Evolutionary conservation across 2,797 vertebrate species (phyloP), one percentile per base, ranked within the genome.

Genomic region (Trachops cirrhosus): DNA sequence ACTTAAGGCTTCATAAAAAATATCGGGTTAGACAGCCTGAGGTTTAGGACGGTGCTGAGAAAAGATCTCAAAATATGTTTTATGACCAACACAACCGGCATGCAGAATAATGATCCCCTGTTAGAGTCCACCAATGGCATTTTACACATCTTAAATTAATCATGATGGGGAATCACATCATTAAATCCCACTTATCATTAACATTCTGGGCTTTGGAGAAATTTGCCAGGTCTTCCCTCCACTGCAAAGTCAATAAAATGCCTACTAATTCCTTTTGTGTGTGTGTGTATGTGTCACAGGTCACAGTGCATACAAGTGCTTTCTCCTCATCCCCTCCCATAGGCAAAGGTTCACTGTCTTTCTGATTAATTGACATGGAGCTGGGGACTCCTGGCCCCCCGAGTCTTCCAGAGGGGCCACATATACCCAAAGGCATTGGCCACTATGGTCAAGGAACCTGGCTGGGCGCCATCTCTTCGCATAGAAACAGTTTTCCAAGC

Each of bases 171-270:
- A 77, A 85, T 88, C 89, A 92, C 82, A 89, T 91, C 94, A 96
- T 95, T 91, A 96, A 95, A 34, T 93, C 59, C 71, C 94, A 77
- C 85, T 97, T 96, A 93, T 67, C 86, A 86, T 94, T 79, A 95
- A 80, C 86, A 91, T 77, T 52, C 93, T 37, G 29, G 64, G 39
- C 48, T 94, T 82, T 94, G 3, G 9, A 86, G 80, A 78, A 90
- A 83, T 78, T 87, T n/a, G 41, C 80, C 93, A 93, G 44, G 50
- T 74, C 68, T 77, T 92, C 71, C 87, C 92, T 93, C 39, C n/a
- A 41, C 0, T 29, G 93, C 6, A 92, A 68, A 24, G 48, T 73
- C 85, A 89, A 68, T 54, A 90, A 92, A 97, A 95, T 87, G 62
- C 37, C 89, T 90, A 70, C 73, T 91, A 88, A 94, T 85, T 88